Base-by-base conservation (phyloP, 1,140 invertebrate genomes). In the Belonocnema kinseyi region DNA sequence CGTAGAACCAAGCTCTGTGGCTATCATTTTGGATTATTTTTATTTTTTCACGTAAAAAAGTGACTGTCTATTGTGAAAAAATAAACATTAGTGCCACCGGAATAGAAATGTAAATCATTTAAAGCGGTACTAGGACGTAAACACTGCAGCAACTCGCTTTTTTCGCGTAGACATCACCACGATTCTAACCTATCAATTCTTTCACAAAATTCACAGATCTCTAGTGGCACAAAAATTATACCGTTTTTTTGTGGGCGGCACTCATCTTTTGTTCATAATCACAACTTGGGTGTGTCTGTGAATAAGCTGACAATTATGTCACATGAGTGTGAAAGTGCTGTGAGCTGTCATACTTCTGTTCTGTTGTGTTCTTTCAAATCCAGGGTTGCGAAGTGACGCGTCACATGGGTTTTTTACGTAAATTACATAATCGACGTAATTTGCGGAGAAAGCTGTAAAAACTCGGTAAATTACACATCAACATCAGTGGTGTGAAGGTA, bases 1-100 rank as follows among this genome's bases (percentile, higher is more conserved):
- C 19, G 90, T 92, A 6, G 91, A 92, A 7, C 91, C 91, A 50
- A 90, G 72, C 52, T 91, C 89, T 8, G 91, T 76, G 0, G 92
- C 91, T 26, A 92, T 88, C 91, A 92, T 92, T 73, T 86, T 84
- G 19, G 17, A 50, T 76, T n/a, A 19, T 16, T 76, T n/a, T 74
- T 50, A 46, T 50, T 50, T 21, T 50, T 10, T 19, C 19, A 16
- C 53, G 10, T 16, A 71, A 51, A 52, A 10, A 19, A 2, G 52
- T n/a, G 21, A 12, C 13, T 12, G 0, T 16, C 51, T 53, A 21
- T 13, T 52, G 26, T 52, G 71, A 52, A 50, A 51, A 70, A 53
- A 52, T n/a, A 14, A 13, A 14, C 12, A 51, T 19, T 12, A 19
- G 17, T 10, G 7, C 26, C 8, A 52, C 4, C 13, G 13, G 54